Percentiles rank a stretch among this genome's conserved stretches.
phyloP scores from a whole-genome alignment of 1,140 invertebrate species.

The Drosophila sucinea region DNA sequence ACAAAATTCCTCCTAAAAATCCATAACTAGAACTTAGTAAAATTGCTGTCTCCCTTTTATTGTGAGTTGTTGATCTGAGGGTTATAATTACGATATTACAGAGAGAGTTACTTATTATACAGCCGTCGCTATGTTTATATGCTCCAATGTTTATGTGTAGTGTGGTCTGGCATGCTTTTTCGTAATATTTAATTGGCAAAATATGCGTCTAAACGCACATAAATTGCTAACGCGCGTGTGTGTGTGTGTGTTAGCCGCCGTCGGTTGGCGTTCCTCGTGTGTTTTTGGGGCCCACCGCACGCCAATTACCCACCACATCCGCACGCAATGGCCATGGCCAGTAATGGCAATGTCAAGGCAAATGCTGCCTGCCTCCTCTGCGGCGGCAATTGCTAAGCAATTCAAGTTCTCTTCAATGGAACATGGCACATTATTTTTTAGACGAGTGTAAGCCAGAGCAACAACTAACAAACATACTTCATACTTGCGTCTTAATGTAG shows the following conservation, averaged over 20 bases:
- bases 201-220: constrained; percentile 83
- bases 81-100: too few species aligned
- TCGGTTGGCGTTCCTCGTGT: constrained; percentile 37
- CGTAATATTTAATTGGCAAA: constrained; percentile 83
- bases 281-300: constrained; percentile 36
- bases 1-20: neutral
- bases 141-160: constrained; percentile 47
- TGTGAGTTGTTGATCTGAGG: too few species aligned
- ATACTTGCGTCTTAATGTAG: too few species aligned
- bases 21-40: too few species aligned
- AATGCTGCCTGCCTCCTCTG: constrained; percentile 36
- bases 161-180: constrained; percentile 78
- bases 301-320: constrained; percentile 41
- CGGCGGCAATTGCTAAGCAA: constrained; percentile 67
- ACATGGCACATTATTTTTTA: neutral
- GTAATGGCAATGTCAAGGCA: constrained; percentile 73
- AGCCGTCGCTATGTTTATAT: constrained; percentile 19
- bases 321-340: constrained; percentile 55
- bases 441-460: too few species aligned
- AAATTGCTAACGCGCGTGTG: constrained; percentile 76
- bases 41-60: too few species aligned
- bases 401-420: constrained; percentile 6
- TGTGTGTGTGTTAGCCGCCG: neutral
- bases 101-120: constrained; percentile 1
- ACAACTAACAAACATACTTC: too few species aligned